A percentile compares a stretch with the other conserved stretches of the same genome.
phyloP scores from a whole-genome alignment of 2,888 invertebrate species.

The Halocaridina rubra region DNA sequence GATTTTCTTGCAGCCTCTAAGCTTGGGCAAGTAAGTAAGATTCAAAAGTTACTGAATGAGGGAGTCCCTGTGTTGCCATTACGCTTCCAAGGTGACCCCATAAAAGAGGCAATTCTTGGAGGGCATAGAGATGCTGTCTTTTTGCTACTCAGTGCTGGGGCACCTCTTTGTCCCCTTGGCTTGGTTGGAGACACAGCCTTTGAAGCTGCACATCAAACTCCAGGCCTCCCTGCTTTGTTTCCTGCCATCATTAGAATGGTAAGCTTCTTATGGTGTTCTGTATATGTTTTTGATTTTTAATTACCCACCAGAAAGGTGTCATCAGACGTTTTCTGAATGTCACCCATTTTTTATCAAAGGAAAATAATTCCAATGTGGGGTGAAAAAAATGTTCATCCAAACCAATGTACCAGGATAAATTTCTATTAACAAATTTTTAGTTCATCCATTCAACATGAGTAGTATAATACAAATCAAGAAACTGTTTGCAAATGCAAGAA shows the following conservation, averaged over 20 bases:
- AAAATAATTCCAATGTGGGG: too few species aligned
- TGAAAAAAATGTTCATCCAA: too few species aligned
- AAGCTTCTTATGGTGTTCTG: too few species aligned
- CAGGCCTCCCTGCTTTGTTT: slow-evolving; percentile 39
- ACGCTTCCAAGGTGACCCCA: slow-evolving; percentile 25
- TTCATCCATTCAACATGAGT: too few species aligned
- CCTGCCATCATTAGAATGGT: slow-evolving; percentile 49
- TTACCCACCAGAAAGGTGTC: too few species aligned
- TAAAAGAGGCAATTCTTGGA: slow-evolving; percentile 29
- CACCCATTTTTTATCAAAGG: too few species aligned
- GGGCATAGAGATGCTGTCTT: slow-evolving; percentile 45
- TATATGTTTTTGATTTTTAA: too few species aligned
- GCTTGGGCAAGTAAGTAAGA: slow-evolving; percentile 4
- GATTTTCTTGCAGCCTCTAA: slow-evolving; percentile 28
- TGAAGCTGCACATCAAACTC: slow-evolving; percentile 33
- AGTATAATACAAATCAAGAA: too few species aligned
- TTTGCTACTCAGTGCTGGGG: slow-evolving; percentile 34
- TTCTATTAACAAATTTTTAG: too few species aligned
- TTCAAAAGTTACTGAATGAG: slow-evolving; percentile 12
- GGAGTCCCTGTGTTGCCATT: slow-evolving; percentile 29
- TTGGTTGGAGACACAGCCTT: slow-evolving; percentile 47
- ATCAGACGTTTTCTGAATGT: too few species aligned
- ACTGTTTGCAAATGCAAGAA: too few species aligned
- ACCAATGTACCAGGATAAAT: too few species aligned
- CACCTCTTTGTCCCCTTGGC: slow-evolving; percentile 43